Evolutionary conservation across 2,888 invertebrate species (phyloP).

Genomic region (Apeira syringaria): DNA sequence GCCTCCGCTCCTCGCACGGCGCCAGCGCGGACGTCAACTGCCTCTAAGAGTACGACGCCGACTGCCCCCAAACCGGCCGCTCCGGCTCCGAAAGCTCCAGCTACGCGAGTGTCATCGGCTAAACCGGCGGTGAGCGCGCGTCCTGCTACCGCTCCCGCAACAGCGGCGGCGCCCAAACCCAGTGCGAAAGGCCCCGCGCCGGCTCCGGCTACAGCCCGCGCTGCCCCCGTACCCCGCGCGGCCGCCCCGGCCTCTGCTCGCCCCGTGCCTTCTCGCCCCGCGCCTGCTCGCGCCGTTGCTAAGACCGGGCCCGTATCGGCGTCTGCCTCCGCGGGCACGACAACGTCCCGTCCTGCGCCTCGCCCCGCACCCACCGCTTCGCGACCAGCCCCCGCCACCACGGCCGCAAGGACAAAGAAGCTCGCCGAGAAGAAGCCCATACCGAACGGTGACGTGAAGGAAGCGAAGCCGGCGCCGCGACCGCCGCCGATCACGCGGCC

Average conservation of each 20-base stretch:
- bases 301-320: constrained; percentile 13
- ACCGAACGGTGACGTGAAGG: constrained; percentile 82
- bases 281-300: constrained; percentile 26
- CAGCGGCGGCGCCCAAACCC: constrained; percentile 25
- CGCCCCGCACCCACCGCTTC: constrained; percentile 33
- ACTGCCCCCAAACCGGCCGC: constrained; percentile 21
- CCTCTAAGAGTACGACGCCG: constrained; percentile 6
- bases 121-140: constrained; percentile 29
- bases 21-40: constrained; percentile 37
- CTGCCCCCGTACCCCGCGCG: constrained; percentile 16
- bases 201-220: constrained; percentile 23
- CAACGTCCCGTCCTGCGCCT: constrained; percentile 22
- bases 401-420: constrained; percentile 38
- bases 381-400: constrained; percentile 29
- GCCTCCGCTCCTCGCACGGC: constrained; percentile 34
- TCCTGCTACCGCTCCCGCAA: constrained; percentile 32
- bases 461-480: constrained; percentile 40
- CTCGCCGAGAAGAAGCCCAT: constrained; percentile 77
- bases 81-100: constrained; percentile 27
- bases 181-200: constrained; percentile 16
- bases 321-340: constrained; percentile 22
- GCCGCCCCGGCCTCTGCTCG: constrained; percentile 4
- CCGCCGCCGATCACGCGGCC: constrained; percentile 40
- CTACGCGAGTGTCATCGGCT: constrained; percentile 16
- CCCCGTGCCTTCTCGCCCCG: constrained; percentile 4